These are phyloP conservation scores for Danio tinwini DNA, from an alignment of 2,797 vertebrate species.

Conservation along the genomic window DNA sequence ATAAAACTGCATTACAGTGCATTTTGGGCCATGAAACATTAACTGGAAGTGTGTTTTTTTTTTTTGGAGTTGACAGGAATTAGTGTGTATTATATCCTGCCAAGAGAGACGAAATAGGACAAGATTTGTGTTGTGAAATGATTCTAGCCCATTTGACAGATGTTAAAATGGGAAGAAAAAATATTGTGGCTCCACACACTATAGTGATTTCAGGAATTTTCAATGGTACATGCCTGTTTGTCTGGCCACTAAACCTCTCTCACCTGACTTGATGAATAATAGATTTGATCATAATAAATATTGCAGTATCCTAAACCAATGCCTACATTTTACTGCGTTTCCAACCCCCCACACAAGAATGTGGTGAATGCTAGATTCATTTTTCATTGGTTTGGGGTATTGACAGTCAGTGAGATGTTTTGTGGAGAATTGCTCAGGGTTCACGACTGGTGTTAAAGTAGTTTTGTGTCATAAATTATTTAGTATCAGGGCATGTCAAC, in stretches of 20 bases:
- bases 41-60: constrained; percentile 4
- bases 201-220: constrained; percentile 24
- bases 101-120: background rate
- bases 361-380: constrained; percentile 25
- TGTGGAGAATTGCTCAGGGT: constrained; percentile 26
- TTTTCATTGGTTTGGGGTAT: constrained; percentile 28
- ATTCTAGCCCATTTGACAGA: constrained; percentile 14
- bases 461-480: constrained; percentile 46
- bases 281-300: constrained; percentile 35
- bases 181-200: constrained; percentile 5
- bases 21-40: background rate
- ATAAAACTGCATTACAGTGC: background rate
- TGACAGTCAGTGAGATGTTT: constrained; percentile 37
- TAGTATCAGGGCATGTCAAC: constrained; percentile 2
- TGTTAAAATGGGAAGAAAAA: background rate
- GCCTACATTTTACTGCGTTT: constrained; percentile 30
- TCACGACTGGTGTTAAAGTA: constrained; percentile 32
- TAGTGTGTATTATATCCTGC: background rate
- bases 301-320: constrained; percentile 36
- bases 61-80: background rate
- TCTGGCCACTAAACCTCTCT: constrained; percentile 28
- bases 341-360: constrained; percentile 9
- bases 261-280: constrained; percentile 46
- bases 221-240: constrained; percentile 10
- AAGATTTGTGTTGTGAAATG: background rate